Percentiles rank a stretch among this genome's conserved stretches.
These are phyloP conservation scores for Parasteatoda tepidariorum DNA, from an alignment of 1,140 invertebrate genomes.

Conservation along the genomic window DNA sequence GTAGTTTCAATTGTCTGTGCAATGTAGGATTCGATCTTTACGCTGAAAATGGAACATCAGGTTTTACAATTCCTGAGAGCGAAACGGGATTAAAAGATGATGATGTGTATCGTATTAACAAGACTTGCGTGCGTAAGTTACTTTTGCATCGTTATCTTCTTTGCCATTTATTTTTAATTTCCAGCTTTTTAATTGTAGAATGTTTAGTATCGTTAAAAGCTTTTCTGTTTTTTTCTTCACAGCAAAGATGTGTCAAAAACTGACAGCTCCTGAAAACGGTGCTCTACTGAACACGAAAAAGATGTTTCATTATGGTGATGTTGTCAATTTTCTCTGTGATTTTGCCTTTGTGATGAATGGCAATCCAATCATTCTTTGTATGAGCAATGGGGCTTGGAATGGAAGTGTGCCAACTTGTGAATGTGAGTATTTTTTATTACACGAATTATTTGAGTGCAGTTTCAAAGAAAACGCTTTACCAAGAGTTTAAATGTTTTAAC, in stretches of 20 bases:
- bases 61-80: conserved; percentile 81
- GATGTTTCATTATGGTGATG: conserved; percentile 89
- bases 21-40: conserved; percentile 94
- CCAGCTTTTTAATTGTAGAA: not conserved
- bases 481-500: too few relatives aligned
- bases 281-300: conserved; percentile 84
- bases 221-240: conserved; percentile 9
- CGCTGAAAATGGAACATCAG: conserved; percentile 88
- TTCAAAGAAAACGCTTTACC: too few relatives aligned
- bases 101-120: conserved; percentile 90
- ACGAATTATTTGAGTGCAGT: too few relatives aligned
- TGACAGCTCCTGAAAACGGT: conserved; percentile 89
- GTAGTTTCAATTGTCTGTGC: conserved; percentile 88
- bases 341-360: conserved; percentile 95
- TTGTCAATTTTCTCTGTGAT: conserved; percentile 92
- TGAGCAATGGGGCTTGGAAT: conserved; percentile 92
- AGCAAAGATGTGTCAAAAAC: conserved; percentile 84
- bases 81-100: conserved; percentile 89
- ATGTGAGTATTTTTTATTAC: conserved; percentile 83
- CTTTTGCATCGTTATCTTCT: too few relatives aligned
- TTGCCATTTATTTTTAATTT: too few relatives aligned
- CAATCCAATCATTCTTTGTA: conserved; percentile 82
- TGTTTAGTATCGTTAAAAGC: not conserved
- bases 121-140: conserved; percentile 85
- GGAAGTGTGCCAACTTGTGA: conserved; percentile 91